Base-by-base conservation (phyloP, 2,888 invertebrate species). In the Polydrusus tereticollis region DNA sequence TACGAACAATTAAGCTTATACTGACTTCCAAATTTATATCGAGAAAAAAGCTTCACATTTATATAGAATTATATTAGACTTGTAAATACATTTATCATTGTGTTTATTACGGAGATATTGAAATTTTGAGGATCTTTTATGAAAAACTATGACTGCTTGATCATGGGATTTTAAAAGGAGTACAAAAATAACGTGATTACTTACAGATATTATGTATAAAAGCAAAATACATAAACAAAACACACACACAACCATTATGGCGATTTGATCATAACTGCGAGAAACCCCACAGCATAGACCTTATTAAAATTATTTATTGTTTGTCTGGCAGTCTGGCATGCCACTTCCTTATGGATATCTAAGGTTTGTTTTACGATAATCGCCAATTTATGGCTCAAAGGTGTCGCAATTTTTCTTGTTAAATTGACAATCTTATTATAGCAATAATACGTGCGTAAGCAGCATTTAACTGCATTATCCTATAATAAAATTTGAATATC, bases 251-350 rank as follows among this genome's bases (percentile, higher is more conserved):
- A 16, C 59, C 47, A 59, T 59, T 67, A 36, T 36, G 21, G n/a
- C 16, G 10, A 38, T n/a, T 59, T 43, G 67, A 59, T 59, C 47
- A 21, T 33, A 36, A 43, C 66, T 36, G 20, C 16, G 14, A 57
- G 18, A 55, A 29, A 62, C 47, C 18, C 43, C 36, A 21, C 52
- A 38, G 50, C 38, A 21, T 16, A 45, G 41, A 20, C 47, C 74
- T 74, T 74, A 69, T 74, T 74, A 74, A 74, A 74, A 71, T 74
- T 74, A 71, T 74, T 74, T 74, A 74, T 59, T 67, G 70, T 67
- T 70, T 33, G 62, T 57, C n/a, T n/a, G n/a, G n/a, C n/a, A n/a
- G n/a, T n/a, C n/a, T 16, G 62, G 33, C 14, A 20, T 36, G 66
- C 55, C 55, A 69, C 55, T 73, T 66, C 73, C 73, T 73, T 72